A percentile compares a stretch with the other conserved stretches of the same genome.
phyloP scores from a whole-genome alignment of 2,888 invertebrate genomes.

The Acanthosepion pharaonis region DNA sequence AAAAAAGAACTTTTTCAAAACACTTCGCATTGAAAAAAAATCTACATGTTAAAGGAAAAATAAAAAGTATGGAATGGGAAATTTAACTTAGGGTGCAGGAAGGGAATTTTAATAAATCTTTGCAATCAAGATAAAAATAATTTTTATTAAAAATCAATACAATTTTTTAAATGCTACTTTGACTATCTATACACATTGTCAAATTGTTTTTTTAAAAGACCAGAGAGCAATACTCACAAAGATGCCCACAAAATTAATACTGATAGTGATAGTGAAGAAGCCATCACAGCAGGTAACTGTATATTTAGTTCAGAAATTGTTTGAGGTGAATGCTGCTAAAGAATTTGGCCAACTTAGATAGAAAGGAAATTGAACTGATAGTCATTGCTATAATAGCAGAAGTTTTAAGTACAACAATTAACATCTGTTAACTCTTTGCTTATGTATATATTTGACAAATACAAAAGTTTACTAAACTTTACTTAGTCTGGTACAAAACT shows the following conservation, averaged over 20 bases:
- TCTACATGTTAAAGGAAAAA: no score
- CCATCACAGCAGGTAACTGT: no score
- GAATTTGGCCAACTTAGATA: background rate
- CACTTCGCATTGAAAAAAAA: no score
- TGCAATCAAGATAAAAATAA: no score
- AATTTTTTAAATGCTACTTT: background rate
- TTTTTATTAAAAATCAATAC: no score
- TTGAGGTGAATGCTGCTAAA: background rate
- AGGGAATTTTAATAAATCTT: no score
- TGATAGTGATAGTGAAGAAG: background rate
- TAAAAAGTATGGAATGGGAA: no score
- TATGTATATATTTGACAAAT: background rate
- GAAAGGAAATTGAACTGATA: background rate
- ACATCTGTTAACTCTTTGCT: background rate
- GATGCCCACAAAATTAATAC: background rate
- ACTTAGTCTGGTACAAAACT: background rate
- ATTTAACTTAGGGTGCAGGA: no score
- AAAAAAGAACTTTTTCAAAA: no score
- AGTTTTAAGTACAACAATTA: background rate
- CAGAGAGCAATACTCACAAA: background rate
- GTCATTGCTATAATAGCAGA: background rate
- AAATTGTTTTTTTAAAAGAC: background rate
- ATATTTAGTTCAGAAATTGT: background rate
- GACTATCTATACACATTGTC: background rate
- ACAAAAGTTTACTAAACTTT: background rate